Evolutionary conservation across 1,140 invertebrate species (phyloP), one percentile per base, ranked within the genome.

Genomic region (Eumeta japonica): DNA sequence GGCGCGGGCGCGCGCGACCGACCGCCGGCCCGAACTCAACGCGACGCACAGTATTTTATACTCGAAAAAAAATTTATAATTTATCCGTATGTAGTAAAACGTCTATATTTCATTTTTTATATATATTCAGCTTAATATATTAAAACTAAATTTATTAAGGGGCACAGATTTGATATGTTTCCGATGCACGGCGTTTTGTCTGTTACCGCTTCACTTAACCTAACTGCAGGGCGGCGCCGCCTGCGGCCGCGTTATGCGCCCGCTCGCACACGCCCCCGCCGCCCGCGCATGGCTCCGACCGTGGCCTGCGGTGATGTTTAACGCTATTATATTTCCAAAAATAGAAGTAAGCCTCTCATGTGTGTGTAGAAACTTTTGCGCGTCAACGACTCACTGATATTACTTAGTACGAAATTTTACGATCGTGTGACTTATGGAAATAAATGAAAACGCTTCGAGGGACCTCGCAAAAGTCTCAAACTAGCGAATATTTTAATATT

Each of bases 151-250:
- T 66, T 71, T 68, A 68, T 63, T 76, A 75, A 77, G 75, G 75
- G 75, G 75, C 75, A 77, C 75, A 77, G 73, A 74, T 68, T 76
- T 77, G 75, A 77, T 77, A 77, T 77, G 75, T 77, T 75, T 76
- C 70, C 73, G 73, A 76, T 75, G 63, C 62, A 72, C 71, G 75
- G 75, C 56, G 70, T n/a, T 73, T 77, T 75, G 73, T 76, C 62
- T 76, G 59, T 55, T 74, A 76, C 71, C 67, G 71, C 58, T 72
- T 67, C 60, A 65, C 63, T 72, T 71, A 71, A 70, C 59, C 70
- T 74, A 73, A 68, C 55, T 64, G 72, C 67, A 77, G 75, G 73
- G 75, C 71, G 75, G 62, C 54, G 61, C 60, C 68, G 64, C 67
- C 63, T 58, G 67, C 66, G 68, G 65, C 67, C 58, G 50, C 66